phyloP scores from a whole-genome alignment of 2,888 invertebrate genomes.

The Metopia argyrocephala region DNA sequence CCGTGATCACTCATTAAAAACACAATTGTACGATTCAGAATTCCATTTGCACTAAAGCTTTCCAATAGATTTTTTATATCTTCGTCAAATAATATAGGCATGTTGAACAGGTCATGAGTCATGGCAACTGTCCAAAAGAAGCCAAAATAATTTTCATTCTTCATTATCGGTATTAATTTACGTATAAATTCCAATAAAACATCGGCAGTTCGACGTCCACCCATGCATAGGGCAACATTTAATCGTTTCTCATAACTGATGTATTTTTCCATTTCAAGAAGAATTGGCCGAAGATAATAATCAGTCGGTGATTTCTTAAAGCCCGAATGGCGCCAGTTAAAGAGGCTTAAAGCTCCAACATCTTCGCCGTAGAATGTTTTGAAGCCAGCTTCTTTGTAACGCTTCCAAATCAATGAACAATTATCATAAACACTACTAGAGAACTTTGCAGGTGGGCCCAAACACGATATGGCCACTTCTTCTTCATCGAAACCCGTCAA shows the following conservation, averaged over 20 bases:
- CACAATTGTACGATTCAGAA: conserved; percentile 83
- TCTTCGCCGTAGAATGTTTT: conserved; percentile 92
- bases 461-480: conserved; percentile 84
- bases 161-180: conserved; percentile 82
- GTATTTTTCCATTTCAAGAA: conserved; percentile 83
- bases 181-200: conserved; percentile 86
- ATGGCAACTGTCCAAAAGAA: conserved; percentile 91
- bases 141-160: conserved; percentile 84
- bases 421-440: conserved; percentile 83
- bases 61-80: conserved; percentile 69
- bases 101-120: conserved; percentile 91
- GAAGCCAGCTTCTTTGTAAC: conserved; percentile 85
- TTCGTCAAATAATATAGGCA: conserved; percentile 86
- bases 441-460: conserved; percentile 78
- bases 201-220: conserved; percentile 82
- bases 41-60: conserved; percentile 64
- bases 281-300: conserved; percentile 88
- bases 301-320: conserved; percentile 90
- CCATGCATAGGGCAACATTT: conserved; percentile 74
- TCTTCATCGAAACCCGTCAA: conserved; percentile 85
- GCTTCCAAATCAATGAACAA: conserved; percentile 92
- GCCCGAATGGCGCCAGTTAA: conserved; percentile 88
- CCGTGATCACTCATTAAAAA: conserved; percentile 94
- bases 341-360: conserved; percentile 86
- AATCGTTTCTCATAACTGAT: conserved; percentile 81